These are phyloP conservation scores for Synaphobranchus kaupii DNA, from an alignment of 2,797 vertebrate genomes.

Conservation along the genomic window DNA sequence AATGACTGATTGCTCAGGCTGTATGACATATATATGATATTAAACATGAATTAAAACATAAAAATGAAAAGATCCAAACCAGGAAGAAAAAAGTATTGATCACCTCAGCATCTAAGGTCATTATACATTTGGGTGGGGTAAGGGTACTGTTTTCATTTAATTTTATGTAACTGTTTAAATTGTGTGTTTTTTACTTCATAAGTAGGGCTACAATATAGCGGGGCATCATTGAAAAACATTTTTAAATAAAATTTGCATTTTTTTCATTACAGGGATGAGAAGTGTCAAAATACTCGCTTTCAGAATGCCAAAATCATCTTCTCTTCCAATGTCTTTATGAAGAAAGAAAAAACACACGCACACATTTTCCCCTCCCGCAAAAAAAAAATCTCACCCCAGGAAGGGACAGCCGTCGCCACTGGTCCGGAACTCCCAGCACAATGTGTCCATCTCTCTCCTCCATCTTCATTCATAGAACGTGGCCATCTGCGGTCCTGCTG, in stretches of 20 bases:
- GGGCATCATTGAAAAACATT: background rate
- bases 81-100: background rate
- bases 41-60: background rate
- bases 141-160: background rate
- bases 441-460: background rate
- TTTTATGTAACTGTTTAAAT: background rate
- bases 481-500: constrained; percentile 21
- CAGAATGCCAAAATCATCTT: background rate
- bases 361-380: background rate
- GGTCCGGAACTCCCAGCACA: background rate
- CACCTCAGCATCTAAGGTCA: background rate
- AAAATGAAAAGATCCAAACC: background rate
- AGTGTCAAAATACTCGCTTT: background rate
- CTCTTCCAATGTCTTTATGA: background rate
- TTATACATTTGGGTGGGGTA: background rate
- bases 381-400: no score
- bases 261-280: constrained; percentile 1
- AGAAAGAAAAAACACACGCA: background rate
- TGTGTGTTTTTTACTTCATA: background rate
- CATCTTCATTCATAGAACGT: constrained; percentile 4
- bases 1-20: background rate
- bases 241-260: background rate
- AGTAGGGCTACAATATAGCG: background rate
- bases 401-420: background rate
- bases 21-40: background rate